Base-by-base conservation (phyloP, 2,113 vertebrate genomes). In the Microtus ochrogaster region DNA sequence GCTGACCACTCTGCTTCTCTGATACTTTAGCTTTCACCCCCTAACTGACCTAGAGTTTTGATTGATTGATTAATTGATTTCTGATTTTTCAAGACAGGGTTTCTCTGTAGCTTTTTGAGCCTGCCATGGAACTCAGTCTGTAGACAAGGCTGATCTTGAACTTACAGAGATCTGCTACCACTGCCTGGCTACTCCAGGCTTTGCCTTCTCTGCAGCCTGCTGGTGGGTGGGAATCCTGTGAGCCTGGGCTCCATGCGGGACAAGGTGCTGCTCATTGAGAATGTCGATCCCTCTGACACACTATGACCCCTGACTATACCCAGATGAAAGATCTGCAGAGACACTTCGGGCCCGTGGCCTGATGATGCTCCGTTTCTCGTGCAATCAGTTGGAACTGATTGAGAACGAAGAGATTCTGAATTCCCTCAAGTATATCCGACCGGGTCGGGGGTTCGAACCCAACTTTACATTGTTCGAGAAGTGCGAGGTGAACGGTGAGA, bases 221-320 rank as follows among this genome's bases (percentile, higher is more conserved):
- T 99, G 8, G 83, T 94, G 0, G 98, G 98, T 0, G 99, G 99
- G 90, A 99, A 99, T 86, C 91, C 98, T 2, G 74, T 99, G 7
- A 89, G 97, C 13, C 98, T 99, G 96, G 99, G 97, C 19, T 98
- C 98, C 66, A 97, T 99, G 66, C 95, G 49, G 92, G 99, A 99
- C 28, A 99, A 99, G 91, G 99, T 99, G 85, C 98, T 99, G 97
- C 99, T 99, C 52, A 99, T 99, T 66, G 99, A 98, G 97, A 99
- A 99, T 85, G 99, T 99, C 33, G 99, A n/a, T 99, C 99, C 72
- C 99, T 99, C 98, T 99, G 99, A 99, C 99, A 99, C 36, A 99
- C 99, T 24, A 99, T 99, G 63, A 94, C 78, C 97, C 99, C 99
- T 98, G 99, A 99, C 98, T 99, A 99, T 98, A 98, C 98, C 96